Conservation (phyloP, 1,140 invertebrate species). For the Orius insidiosus region DNA sequence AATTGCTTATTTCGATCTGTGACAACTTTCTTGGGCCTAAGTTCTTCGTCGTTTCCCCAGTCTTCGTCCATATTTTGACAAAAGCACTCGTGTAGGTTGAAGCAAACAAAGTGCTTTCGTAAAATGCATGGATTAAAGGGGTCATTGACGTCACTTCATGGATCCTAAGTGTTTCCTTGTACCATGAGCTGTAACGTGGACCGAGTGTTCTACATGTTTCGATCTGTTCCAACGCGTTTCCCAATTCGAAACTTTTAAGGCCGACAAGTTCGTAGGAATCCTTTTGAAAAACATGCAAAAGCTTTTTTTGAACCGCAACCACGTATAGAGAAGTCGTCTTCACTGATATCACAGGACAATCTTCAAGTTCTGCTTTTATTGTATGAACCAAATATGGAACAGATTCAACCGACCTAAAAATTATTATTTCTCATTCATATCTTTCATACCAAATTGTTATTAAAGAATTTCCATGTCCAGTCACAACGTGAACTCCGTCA, state of each 20-base stretch:
- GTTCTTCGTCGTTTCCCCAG: neutral
- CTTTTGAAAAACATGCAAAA: neutral
- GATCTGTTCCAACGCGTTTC: neutral
- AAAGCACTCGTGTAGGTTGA: neutral
- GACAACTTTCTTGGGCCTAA: too few species aligned
- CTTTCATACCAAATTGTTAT: neutral
- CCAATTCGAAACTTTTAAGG: slow-evolving; percentile 2
- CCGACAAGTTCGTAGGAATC: neutral
- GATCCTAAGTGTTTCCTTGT: neutral
- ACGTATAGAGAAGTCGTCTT: neutral
- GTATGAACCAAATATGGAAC: neutral
- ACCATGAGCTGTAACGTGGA: neutral
- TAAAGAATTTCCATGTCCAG: neutral
- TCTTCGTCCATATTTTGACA: neutral
- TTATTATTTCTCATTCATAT: neutral
- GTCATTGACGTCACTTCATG: neutral
- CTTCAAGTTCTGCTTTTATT: neutral
- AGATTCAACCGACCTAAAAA: neutral
- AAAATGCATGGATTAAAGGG: neutral
- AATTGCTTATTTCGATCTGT: too few species aligned
- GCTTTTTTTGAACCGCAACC: neutral
- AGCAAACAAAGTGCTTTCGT: neutral
- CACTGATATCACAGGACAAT: neutral
- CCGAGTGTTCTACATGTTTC: neutral
- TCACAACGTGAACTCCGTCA: neutral